A percentile compares a stretch with the other conserved stretches of the same genome.
phyloP scores from a whole-genome alignment of 37 sponge, comb jelly and placozoan genomes.

The Halichondria panicea region DNA sequence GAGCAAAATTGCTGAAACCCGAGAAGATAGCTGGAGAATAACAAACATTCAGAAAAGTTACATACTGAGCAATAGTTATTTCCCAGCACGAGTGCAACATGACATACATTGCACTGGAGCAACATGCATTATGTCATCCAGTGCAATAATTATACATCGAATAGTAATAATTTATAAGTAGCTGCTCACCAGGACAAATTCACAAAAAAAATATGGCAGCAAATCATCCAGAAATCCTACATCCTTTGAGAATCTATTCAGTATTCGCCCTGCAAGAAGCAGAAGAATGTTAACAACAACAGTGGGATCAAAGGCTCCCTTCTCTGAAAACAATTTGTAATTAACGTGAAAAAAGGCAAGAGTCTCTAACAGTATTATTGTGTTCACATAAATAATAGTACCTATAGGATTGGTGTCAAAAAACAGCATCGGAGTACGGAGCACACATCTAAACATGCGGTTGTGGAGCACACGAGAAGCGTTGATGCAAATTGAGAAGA shows the following conservation, averaged over 20 bases:
- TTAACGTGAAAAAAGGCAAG: too few species aligned
- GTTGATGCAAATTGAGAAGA: slow-evolving; percentile 40
- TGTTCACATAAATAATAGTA: background rate
- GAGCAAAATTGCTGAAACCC: slow-evolving; percentile 50
- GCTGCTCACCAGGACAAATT: too few species aligned
- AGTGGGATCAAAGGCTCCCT: too few species aligned
- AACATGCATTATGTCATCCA: too few species aligned
- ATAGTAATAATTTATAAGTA: background rate
- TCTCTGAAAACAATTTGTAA: too few species aligned
- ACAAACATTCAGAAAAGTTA: background rate
- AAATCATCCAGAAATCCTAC: slow-evolving; percentile 67
- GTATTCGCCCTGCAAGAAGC: slow-evolving; percentile 57
- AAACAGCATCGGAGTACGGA: slow-evolving; percentile 73
- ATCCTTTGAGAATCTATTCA: slow-evolving; percentile 84
- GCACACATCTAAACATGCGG: slow-evolving; percentile 54
- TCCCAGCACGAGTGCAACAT: background rate
- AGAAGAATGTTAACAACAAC: too few species aligned
- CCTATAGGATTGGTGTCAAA: slow-evolving; percentile 85
- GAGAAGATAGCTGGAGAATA: slow-evolving; percentile 18
- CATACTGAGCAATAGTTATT: background rate
- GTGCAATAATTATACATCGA: slow-evolving; percentile 18
- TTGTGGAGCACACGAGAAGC: slow-evolving; percentile 72
- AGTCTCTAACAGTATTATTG: too few species aligned
- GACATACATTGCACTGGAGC: background rate
- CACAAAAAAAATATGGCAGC: slow-evolving; percentile 57